Base-by-base conservation (phyloP, 1,140 invertebrate genomes). In the Lamellibrachia luymesi region DNA sequence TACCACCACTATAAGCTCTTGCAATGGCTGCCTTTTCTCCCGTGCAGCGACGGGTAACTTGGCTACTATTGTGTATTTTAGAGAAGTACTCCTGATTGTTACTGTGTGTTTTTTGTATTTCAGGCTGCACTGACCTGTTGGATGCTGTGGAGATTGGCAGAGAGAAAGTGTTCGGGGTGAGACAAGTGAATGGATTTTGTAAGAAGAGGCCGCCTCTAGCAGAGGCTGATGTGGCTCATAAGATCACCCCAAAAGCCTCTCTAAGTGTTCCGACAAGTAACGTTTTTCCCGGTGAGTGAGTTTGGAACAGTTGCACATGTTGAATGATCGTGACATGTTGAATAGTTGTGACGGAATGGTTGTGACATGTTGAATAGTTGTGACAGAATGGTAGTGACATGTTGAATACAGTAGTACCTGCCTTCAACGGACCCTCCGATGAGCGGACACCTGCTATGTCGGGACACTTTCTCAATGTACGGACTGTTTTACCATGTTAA, bases 111-210 rank as follows among this genome's bases (percentile, higher is more conserved):
- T 22, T 17, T 4, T 80, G 13, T 80, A 2, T 80, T 80, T 80
- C 64, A 80, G 64, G 64, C 13, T 2, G 64, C 64, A 80, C 64
- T 4, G 64, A 80, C 64, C 64, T 80, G 2, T 22, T 80, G 5
- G 64, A 80, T 2, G 64, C 64, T 6, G 64, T 80, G 4, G 13
- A 80, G 2, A 22, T 22, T 17, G 13, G 64, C 64, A 22, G 0
- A n/a, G n/a, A 91, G 49, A 25, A 27, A 22, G 49, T 50, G 22
- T 27, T 91, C 7, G 91, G 91, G 10, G 91, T 91, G 91, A 91
- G 25, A 50, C 6, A 91, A 91, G 91, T 91, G n/a, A 50, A 50
- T 10, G 91, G 91, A 91, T 91, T 91, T n/a, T 91, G 91, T 51
- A 51, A 91, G 49, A 51, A 50, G 49, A 50, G 91, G n/a, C 4